Evolutionary conservation across 2,113 vertebrate species (phyloP).

Genomic region (Eurystomus gularis): DNA sequence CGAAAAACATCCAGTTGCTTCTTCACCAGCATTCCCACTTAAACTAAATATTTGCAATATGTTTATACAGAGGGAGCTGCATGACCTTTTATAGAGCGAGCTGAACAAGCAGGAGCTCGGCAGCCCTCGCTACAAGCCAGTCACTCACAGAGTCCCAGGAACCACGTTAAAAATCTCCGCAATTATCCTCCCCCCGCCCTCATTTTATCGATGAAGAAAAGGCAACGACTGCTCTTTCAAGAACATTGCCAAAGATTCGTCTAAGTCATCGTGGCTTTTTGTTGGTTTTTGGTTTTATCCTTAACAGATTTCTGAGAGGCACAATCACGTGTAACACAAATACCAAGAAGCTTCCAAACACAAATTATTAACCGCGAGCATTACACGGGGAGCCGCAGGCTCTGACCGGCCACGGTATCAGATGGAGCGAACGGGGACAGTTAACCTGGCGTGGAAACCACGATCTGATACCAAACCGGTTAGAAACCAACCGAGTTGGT

Average conservation of each 20-base stretch:
- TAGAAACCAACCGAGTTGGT: not conserved
- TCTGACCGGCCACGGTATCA: not conserved
- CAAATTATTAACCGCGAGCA: not conserved
- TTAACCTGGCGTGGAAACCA: not conserved
- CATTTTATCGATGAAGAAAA: not conserved
- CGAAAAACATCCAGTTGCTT: not conserved
- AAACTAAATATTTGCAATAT: constrained; percentile 26
- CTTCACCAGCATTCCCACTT: not conserved
- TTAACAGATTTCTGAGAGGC: not conserved
- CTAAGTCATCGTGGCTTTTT: not conserved
- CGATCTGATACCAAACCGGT: not conserved
- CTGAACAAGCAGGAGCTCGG: not conserved
- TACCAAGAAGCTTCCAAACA: not conserved
- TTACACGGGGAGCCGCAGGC: rapidly evolving
- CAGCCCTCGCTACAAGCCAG: not conserved
- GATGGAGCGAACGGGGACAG: not conserved
- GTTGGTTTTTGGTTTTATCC: not conserved
- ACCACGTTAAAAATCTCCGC: rapidly evolving
- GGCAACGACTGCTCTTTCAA: not conserved
- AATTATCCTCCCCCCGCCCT: not conserved
- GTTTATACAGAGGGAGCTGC: constrained; percentile 7
- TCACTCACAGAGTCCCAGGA: not conserved
- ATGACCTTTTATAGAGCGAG: constrained; percentile 9
- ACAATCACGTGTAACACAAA: not conserved
- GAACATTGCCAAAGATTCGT: not conserved